Evolutionary conservation across 1,140 invertebrate genomes (phyloP), one percentile per base, ranked within the genome.

Genomic region (Bombus superbus): DNA sequence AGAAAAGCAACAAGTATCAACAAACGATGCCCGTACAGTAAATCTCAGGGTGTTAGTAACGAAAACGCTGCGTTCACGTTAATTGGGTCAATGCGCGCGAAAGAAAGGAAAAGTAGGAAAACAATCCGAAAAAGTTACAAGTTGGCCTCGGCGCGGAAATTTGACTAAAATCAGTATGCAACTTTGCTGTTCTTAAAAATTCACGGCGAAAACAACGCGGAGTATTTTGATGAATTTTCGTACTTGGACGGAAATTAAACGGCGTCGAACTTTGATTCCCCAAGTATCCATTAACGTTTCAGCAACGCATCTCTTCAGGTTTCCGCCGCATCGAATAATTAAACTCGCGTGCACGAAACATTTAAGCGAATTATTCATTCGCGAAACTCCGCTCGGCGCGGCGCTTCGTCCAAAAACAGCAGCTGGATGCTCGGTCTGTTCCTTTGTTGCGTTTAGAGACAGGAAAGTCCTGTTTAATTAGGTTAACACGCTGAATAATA

Each of bases 401-500:
- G 13, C 15, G n/a, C 38, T 53, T 2, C 25, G 22, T 25, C 42
- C 47, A 47, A 83, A 82, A 83, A 53, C 81, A 62, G 9, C 13
- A 32, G 38, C 18, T 28, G 10, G 25, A 18, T 22, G 25, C 28
- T 66, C 44, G 62, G 69, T 8, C 72, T 44, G 28, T 66, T 66
- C 66, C 59, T 25, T 47, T 22, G 13, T 13, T 6, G 32, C 18
- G 57, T 32, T 25, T 25, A 22, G 40, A 22, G 35, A 72, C 10
- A 28, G 38, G 25, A 28, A 22, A 38, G 74, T 57, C 28, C 35
- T 22, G 38, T 35, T 71, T 72, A 44, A 84, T 79, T 47, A 47
- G 47, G n/a, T 71, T 78, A 72, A 79, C 47, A 25, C 75, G 44
- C 18, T 35, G 62, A 68, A 84, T 84, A 84, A 84, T 79, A 25